These are phyloP conservation scores for Drosophila monieri DNA, from an alignment of 2,888 invertebrate species.

Conservation along the genomic window DNA sequence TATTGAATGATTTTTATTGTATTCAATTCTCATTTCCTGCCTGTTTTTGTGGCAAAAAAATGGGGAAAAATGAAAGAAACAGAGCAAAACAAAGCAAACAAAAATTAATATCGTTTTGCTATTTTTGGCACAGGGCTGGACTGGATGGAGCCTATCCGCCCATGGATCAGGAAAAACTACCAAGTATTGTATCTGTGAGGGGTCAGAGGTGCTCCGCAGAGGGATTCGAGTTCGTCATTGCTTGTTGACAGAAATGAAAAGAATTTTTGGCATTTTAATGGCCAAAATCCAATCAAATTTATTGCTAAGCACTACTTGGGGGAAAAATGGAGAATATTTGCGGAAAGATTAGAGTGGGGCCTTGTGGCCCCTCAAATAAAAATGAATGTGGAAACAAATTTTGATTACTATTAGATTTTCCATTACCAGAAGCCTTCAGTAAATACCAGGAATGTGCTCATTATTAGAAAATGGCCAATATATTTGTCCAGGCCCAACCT, in stretches of 20 bases:
- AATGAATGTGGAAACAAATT: background rate
- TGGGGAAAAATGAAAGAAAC: conserved; percentile 11
- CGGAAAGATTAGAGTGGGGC: background rate
- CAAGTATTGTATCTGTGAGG: background rate
- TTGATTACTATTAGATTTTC: conserved; percentile 2
- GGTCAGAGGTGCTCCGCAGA: conserved; percentile 14
- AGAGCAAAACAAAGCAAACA: conserved; percentile 32
- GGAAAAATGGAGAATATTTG: conserved; percentile 4
- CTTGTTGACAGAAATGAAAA: conserved; percentile 26
- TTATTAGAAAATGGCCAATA: background rate
- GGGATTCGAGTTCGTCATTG: conserved; percentile 16
- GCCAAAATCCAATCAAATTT: conserved; percentile 29
- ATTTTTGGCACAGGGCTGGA: conserved; percentile 64
- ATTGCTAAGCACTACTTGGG: conserved; percentile 15
- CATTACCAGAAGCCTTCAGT: background rate
- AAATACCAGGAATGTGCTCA: conserved; percentile 1
- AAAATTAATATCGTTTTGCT: conserved; percentile 54
- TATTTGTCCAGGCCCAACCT: background rate
- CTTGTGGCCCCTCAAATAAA: background rate
- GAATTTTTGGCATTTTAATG: conserved; percentile 20
- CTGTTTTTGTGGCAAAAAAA: conserved; percentile 23
- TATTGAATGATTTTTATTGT: conserved; percentile 65
- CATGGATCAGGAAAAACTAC: conserved; percentile 25
- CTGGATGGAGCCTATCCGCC: conserved; percentile 27
- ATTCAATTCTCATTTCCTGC: conserved; percentile 69